These are phyloP conservation scores for Fistularia tabacaria DNA, from an alignment of 2,797 vertebrate species.

Conservation along the genomic window DNA sequence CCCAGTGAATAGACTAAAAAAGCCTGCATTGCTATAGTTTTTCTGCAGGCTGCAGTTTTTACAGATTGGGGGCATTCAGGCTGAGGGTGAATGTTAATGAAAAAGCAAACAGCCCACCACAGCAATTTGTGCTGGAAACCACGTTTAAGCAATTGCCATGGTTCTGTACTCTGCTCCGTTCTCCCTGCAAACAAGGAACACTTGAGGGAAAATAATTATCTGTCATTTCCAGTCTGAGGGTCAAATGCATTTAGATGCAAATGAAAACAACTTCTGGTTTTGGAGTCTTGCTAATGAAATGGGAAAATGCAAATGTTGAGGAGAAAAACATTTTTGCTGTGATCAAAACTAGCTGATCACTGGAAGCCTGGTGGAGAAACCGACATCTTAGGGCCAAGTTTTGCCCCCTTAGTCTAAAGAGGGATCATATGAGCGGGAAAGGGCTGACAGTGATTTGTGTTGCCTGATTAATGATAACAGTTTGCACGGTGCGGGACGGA, in stretches of 20 bases:
- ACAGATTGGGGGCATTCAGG: constrained; percentile 51
- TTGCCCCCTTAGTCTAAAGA: constrained; percentile 10
- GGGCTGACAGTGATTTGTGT: background rate
- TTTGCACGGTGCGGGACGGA: background rate
- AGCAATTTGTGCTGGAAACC: constrained; percentile 59
- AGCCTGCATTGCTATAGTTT: constrained; percentile 27
- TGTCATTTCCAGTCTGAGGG: constrained; percentile 55
- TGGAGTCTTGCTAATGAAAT: constrained; percentile 33
- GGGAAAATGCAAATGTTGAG: constrained; percentile 39
- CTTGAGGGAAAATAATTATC: constrained; percentile 58
- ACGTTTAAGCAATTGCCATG: constrained; percentile 52
- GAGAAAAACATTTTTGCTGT: constrained; percentile 18
- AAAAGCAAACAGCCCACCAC: constrained; percentile 60
- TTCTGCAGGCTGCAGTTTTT: constrained; percentile 31
- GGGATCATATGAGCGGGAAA: constrained; percentile 1
- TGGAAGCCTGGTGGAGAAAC: constrained; percentile 7
- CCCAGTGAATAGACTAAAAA: constrained; percentile 24
- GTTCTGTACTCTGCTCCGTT: constrained; percentile 20
- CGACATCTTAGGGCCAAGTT: constrained; percentile 13
- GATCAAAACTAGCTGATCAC: constrained; percentile 33
- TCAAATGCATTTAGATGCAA: constrained; percentile 65
- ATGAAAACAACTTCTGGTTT: constrained; percentile 59
- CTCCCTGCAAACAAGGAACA: constrained; percentile 50
- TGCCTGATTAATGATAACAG: constrained; percentile 4
- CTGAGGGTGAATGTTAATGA: constrained; percentile 60